These are phyloP conservation scores for Parapsyche elsis DNA, from an alignment of 1,140 invertebrate species.

Conservation along the genomic window DNA sequence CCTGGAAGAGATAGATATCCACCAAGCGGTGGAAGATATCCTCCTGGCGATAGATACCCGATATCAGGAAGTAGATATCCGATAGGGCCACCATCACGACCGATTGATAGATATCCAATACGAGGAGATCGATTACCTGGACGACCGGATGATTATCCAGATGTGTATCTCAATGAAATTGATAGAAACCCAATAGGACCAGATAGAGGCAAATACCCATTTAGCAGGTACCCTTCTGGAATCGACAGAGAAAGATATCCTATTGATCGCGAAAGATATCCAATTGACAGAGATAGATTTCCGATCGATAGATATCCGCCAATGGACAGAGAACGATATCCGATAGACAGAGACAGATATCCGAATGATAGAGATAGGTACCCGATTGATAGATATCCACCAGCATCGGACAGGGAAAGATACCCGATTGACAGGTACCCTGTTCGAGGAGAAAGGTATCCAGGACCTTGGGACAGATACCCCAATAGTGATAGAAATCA, in stretches of 20 bases:
- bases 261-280: conserved; percentile 58
- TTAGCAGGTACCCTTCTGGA: conserved; percentile 49
- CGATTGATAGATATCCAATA: conserved; percentile 62
- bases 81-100: conserved; percentile 59
- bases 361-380: conserved; percentile 57
- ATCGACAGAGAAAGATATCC: conserved; percentile 57
- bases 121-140: conserved; percentile 58
- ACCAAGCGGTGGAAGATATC: conserved; percentile 58
- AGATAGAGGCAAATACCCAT: conserved; percentile 65
- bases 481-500: conserved; percentile 61
- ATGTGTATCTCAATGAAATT: conserved; percentile 63
- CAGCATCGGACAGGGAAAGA: conserved; percentile 64
- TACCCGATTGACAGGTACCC: conserved; percentile 62
- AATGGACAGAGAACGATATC: conserved; percentile 58
- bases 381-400: conserved; percentile 60
- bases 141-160: conserved; percentile 61
- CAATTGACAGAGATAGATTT: conserved; percentile 57
- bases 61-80: conserved; percentile 60
- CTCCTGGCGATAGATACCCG: conserved; percentile 58
- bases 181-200: conserved; percentile 61
- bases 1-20: conserved; percentile 59
- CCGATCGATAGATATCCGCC: conserved; percentile 47
- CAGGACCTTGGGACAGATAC: conserved; percentile 66
- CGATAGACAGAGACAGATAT: conserved; percentile 58
- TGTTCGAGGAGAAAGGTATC: conserved; percentile 63